A percentile compares a stretch with the other conserved stretches of the same genome.
These are phyloP conservation scores for Andrena hattorfiana DNA, from an alignment of 2,888 invertebrate genomes.

Conservation along the genomic window DNA sequence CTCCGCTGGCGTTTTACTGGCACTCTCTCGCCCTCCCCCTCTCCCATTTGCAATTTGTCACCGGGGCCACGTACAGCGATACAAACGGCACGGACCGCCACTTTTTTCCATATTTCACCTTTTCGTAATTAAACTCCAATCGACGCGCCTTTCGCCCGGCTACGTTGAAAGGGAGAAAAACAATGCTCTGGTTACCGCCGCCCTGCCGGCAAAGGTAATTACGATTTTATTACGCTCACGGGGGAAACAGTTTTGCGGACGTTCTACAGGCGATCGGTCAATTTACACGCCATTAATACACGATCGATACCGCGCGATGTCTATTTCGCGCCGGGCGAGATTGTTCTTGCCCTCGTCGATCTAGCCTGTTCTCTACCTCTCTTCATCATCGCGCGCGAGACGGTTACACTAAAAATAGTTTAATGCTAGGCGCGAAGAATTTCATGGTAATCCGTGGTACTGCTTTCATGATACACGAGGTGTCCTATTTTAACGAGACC, in stretches of 20 bases:
- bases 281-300: constrained; percentile 61
- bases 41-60: constrained; percentile 50
- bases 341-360: constrained; percentile 7
- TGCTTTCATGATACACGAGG: neutral
- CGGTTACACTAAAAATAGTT: neutral
- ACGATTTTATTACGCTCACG: constrained; percentile 64
- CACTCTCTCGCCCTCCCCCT: neutral
- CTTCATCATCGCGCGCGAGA: neutral
- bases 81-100: constrained; percentile 37
- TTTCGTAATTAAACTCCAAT: constrained; percentile 60
- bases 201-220: constrained; percentile 54
- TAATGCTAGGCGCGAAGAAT: neutral
- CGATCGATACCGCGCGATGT: constrained; percentile 32
- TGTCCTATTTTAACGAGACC: neutral
- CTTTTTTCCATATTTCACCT: constrained; percentile 60
- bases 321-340: constrained; percentile 15
- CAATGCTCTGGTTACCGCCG: constrained; percentile 18
- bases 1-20: constrained; percentile 8
- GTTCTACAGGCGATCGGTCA: constrained; percentile 44
- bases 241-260: constrained; percentile 48
- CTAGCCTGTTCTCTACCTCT: neutral
- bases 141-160: constrained; percentile 53
- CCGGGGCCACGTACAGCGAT: constrained; percentile 15
- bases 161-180: constrained; percentile 41
- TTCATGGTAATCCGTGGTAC: neutral